phyloP scores from a whole-genome alignment of 2,797 vertebrate species.

The Jordanella pulchra region DNA sequence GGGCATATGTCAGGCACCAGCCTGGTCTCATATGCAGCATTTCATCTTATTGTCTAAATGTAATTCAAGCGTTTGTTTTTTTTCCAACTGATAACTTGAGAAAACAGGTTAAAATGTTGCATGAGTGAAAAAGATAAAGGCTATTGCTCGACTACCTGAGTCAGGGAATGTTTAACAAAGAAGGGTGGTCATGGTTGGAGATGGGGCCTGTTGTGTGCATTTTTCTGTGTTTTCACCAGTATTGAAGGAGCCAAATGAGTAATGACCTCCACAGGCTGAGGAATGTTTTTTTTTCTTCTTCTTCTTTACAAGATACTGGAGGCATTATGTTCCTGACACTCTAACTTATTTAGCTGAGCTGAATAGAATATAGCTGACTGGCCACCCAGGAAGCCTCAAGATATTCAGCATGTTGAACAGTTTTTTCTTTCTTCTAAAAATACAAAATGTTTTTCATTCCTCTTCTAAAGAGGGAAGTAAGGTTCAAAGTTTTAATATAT shows the following conservation, averaged over 20 bases:
- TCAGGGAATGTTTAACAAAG: constrained; percentile 46
- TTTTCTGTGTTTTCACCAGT: constrained; percentile 42
- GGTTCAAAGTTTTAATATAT: constrained; percentile 42
- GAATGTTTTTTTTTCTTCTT: constrained; percentile 45
- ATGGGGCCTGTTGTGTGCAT: constrained; percentile 10
- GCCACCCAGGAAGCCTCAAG: constrained; percentile 66
- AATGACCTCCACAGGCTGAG: constrained; percentile 67
- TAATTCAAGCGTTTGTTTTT: constrained; percentile 23
- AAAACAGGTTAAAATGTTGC: constrained; percentile 26
- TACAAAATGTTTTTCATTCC: constrained; percentile 43
- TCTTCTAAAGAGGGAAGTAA: constrained; percentile 24
- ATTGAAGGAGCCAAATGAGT: constrained; percentile 65
- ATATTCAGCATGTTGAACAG: constrained; percentile 48
- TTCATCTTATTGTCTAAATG: constrained; percentile 22
- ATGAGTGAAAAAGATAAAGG: constrained; percentile 26
- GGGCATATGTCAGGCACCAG: constrained; percentile 39
- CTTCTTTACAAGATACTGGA: constrained; percentile 54
- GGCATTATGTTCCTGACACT: constrained; percentile 70
- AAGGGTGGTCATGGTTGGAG: constrained; percentile 33
- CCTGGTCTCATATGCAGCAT: constrained; percentile 32
- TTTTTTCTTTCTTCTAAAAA: constrained; percentile 29
- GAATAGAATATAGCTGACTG: constrained; percentile 63
- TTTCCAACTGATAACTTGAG: constrained; percentile 38
- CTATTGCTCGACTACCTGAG: constrained; percentile 29
- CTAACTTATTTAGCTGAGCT: constrained; percentile 56